Percentiles rank a stretch among this genome's conserved stretches.
Evolutionary conservation across 2,888 invertebrate genomes (phyloP).

Genomic region (Callimorpha dominula): DNA sequence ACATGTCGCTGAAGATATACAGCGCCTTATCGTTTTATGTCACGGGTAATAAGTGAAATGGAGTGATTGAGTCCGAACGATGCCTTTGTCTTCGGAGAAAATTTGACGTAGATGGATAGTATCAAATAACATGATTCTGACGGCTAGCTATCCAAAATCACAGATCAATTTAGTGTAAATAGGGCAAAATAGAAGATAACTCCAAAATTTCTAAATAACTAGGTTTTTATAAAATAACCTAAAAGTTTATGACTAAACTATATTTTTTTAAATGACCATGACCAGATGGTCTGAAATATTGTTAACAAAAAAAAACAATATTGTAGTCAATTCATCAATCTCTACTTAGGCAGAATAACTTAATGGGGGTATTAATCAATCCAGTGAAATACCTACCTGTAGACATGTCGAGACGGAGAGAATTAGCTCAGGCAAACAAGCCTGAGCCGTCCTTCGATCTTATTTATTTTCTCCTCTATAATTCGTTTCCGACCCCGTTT

Average conservation of each 20-base stretch:
- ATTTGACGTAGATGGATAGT: slow-evolving; percentile 1
- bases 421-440: slow-evolving; percentile 55
- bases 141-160: background rate
- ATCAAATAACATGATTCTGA: slow-evolving; percentile 1
- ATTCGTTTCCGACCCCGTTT: slow-evolving; percentile 73
- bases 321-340: background rate
- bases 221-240: background rate
- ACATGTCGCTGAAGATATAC: slow-evolving; percentile 37
- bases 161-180: background rate
- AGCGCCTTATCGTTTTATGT: slow-evolving; percentile 45
- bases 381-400: slow-evolving; percentile 42
- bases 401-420: slow-evolving; percentile 37
- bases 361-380: slow-evolving; percentile 47
- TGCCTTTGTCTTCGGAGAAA: slow-evolving; percentile 29
- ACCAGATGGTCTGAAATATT: background rate
- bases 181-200: too few relatives aligned
- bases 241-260: too few relatives aligned
- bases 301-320: background rate
- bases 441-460: slow-evolving; percentile 59
- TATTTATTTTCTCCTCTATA: slow-evolving; percentile 76
- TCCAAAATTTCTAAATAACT: background rate
- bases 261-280: background rate
- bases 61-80: slow-evolving; percentile 32
- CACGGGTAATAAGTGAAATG: slow-evolving; percentile 42
- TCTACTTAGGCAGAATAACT: slow-evolving; percentile 30